These are phyloP conservation scores for Hypselothyrea guttata DNA, from an alignment of 2,888 invertebrate species.

Conservation along the genomic window DNA sequence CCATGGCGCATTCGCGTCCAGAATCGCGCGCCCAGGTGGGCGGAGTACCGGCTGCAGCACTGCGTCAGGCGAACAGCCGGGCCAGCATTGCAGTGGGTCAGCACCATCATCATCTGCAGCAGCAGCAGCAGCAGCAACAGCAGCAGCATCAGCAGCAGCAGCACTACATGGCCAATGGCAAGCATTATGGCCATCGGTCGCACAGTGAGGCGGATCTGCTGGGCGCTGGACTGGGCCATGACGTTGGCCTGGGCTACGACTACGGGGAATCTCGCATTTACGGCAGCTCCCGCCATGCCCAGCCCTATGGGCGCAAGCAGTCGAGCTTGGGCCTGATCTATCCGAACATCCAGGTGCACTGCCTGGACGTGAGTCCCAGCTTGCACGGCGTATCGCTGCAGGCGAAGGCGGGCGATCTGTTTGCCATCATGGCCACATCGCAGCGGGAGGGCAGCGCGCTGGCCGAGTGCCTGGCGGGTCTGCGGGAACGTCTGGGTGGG, in stretches of 20 bases:
- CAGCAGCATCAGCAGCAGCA: conserved; percentile 67
- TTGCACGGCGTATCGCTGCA: conserved; percentile 88
- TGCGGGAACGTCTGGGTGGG: conserved; percentile 86
- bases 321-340: conserved; percentile 81
- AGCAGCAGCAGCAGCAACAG: conserved; percentile 60
- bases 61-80: conserved; percentile 87
- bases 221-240: conserved; percentile 84
- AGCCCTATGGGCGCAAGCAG: conserved; percentile 74
- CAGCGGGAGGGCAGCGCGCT: conserved; percentile 93
- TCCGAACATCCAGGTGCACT: conserved; percentile 83
- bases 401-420: conserved; percentile 93
- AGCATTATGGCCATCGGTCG: conserved; percentile 85
- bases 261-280: conserved; percentile 80
- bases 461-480: conserved; percentile 92
- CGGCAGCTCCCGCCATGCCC: conserved; percentile 69
- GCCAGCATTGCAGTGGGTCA: conserved; percentile 83
- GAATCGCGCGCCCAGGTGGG: conserved; percentile 80
- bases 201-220: conserved; percentile 94
- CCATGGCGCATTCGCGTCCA: conserved; percentile 79
- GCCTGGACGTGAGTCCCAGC: conserved; percentile 94
- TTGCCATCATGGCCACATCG: conserved; percentile 94
- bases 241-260: conserved; percentile 70
- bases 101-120: conserved; percentile 62
- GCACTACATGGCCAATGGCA: conserved; percentile 75
- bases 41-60: conserved; percentile 85